A percentile compares a stretch with the other conserved stretches of the same genome.
Evolutionary conservation across 2,888 invertebrate genomes (phyloP).

Genomic region (Brachyptera risi): DNA sequence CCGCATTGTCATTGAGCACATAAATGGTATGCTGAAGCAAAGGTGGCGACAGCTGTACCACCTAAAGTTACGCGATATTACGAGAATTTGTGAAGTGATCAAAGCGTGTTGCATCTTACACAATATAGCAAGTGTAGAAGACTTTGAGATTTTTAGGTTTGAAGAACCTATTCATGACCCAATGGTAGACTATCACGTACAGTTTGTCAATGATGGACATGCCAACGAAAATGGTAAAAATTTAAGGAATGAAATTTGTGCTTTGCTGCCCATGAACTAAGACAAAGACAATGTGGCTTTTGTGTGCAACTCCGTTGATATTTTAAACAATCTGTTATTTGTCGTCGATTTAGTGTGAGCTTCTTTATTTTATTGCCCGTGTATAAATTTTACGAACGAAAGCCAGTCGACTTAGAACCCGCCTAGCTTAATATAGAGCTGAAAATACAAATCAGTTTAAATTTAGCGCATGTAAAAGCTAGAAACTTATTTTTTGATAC

Average conservation of each 20-base stretch:
- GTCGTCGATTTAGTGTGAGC: no score
- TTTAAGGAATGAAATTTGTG: not conserved
- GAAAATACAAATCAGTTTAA: no score
- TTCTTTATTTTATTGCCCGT: no score
- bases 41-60: slow-evolving; percentile 12
- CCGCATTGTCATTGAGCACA: slow-evolving; percentile 29
- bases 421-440: no score
- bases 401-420: no score
- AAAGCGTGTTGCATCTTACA: slow-evolving; percentile 19
- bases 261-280: not conserved
- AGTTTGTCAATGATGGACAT: not conserved
- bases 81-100: not conserved
- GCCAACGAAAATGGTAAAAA: not conserved
- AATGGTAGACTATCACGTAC: not conserved
- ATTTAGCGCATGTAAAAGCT: no score
- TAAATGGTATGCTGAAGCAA: slow-evolving; percentile 27
- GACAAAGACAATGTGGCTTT: no score
- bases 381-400: no score
- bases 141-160: not conserved
- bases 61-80: not conserved
- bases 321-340: no score
- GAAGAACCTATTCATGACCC: not conserved
- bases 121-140: not conserved
- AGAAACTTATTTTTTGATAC: no score
- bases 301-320: no score